Conservation (phyloP, 2,113 vertebrate genomes). For the Corydoras maculifer region DNA sequence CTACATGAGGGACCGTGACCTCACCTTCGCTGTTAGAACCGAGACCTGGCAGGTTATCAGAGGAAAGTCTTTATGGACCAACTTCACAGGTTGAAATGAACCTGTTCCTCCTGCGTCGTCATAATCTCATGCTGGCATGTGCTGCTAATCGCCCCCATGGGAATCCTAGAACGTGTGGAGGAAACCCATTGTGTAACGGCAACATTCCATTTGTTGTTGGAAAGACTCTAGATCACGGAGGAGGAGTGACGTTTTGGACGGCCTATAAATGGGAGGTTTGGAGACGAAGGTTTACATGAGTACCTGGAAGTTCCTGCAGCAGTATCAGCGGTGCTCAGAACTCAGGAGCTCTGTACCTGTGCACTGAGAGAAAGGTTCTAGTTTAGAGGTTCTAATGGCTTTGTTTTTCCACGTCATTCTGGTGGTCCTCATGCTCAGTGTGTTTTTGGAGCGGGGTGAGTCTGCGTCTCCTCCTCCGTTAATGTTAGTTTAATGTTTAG, state of each 20-base stretch:
- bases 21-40: no score
- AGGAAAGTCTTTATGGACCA: no score
- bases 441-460: constrained; percentile 59
- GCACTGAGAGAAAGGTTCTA: not conserved
- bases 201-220: constrained; percentile 4
- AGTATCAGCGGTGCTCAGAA: not conserved
- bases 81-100: constrained; percentile 1
- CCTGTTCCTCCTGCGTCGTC: constrained; percentile 2
- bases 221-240: constrained; percentile 33
- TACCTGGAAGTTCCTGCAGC: constrained; percentile 55
- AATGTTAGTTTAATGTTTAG: no score
- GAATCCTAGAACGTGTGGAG: constrained; percentile 34
- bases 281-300: constrained; percentile 44
- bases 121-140: not conserved
- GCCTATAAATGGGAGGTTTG: constrained; percentile 54
- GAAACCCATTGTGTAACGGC: constrained; percentile 37
- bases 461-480: not conserved
- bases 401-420: constrained; percentile 40
- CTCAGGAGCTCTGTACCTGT: constrained; percentile 11
- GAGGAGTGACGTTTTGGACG: constrained; percentile 9
- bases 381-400: constrained; percentile 42
- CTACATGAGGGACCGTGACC: no score
- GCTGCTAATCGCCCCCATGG: not conserved
- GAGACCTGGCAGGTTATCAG: no score
- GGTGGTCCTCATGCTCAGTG: constrained; percentile 43